phyloP scores from a whole-genome alignment of 2,113 vertebrate genomes.

The Tragelaphus imberbis region DNA sequence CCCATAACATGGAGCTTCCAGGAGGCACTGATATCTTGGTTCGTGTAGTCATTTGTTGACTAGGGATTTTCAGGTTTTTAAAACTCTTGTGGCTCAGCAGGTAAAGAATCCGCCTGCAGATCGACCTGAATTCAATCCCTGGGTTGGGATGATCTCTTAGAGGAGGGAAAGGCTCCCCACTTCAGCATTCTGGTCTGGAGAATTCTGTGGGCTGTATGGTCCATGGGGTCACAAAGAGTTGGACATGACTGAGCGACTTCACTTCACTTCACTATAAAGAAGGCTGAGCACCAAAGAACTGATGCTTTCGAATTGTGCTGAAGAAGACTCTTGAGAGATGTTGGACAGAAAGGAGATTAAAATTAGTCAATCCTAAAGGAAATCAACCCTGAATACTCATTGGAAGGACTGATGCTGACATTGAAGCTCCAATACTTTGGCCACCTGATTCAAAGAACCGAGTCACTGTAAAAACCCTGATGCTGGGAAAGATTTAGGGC shows the following conservation, averaged over 20 bases:
- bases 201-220: neutral
- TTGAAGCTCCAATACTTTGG: neutral
- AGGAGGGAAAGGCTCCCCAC: neutral
- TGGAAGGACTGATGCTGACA: neutral
- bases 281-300: neutral
- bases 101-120: neutral
- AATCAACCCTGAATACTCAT: neutral
- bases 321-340: neutral
- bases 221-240: neutral
- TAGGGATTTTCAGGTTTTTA: neutral
- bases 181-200: neutral
- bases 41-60: neutral
- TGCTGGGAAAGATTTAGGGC: neutral
- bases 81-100: neutral
- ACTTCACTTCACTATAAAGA: neutral
- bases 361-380: neutral
- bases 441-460: neutral
- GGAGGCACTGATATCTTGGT: neutral
- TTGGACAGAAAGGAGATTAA: neutral
- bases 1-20: neutral
- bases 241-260: fast-evolving
- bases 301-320: neutral
- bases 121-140: neutral
- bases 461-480: neutral
- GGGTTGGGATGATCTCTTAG: neutral